A percentile compares a stretch with the other conserved stretches of the same genome.
These are phyloP conservation scores for Yponomeuta sedellus DNA, from an alignment of 2,888 invertebrate species.

Conservation along the genomic window DNA sequence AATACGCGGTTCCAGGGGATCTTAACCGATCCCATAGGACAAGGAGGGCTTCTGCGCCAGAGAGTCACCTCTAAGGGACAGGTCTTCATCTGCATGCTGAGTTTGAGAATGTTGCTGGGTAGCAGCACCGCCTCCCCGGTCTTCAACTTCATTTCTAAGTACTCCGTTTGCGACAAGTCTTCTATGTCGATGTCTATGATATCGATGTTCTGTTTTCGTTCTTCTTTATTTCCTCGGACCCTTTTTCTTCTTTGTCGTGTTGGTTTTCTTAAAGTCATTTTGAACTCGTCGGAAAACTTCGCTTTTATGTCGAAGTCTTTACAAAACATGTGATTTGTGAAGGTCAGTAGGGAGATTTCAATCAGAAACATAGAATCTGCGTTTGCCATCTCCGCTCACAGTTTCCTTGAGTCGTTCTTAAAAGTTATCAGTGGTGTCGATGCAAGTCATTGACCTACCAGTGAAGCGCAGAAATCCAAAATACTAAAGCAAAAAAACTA, in stretches of 20 bases:
- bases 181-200: not conserved
- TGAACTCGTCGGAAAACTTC: conserved; percentile 53
- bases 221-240: conserved; percentile 22
- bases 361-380: conserved; percentile 61
- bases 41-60: conserved; percentile 34
- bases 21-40: conserved; percentile 39
- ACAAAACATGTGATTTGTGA: conserved; percentile 38
- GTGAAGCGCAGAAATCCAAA: conserved; percentile 1
- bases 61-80: conserved; percentile 50
- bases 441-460: not conserved
- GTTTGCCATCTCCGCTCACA: conserved; percentile 39
- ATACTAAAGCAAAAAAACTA: not conserved
- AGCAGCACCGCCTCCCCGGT: conserved; percentile 36
- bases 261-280: conserved; percentile 25
- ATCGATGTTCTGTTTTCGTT: conserved; percentile 15
- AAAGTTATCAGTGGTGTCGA: too few species aligned
- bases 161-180: conserved; percentile 20
- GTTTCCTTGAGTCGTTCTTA: conserved; percentile 1
- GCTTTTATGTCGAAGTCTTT: conserved; percentile 42
- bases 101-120: conserved; percentile 30
- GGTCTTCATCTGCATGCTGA: conserved; percentile 44
- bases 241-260: conserved; percentile 11
- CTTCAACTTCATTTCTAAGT: conserved; percentile 28
- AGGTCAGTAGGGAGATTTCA: conserved; percentile 47
- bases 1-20: conserved; percentile 46